Conservation (phyloP, 2,113 vertebrate species). For the Vidua chalybeata region DNA sequence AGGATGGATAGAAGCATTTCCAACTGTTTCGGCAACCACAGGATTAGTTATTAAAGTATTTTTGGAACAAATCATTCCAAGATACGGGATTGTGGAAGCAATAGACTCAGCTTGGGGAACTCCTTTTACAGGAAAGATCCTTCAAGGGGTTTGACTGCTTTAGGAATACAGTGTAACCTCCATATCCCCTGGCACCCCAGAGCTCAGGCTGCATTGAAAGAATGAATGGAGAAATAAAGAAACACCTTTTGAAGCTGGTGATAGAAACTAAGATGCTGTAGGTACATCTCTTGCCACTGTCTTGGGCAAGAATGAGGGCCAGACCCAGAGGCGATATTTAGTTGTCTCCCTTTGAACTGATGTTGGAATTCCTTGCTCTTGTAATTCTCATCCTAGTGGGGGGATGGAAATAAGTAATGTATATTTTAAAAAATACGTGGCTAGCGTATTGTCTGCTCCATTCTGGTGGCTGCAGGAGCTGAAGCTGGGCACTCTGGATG, state of each 20-base stretch:
- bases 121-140: background rate
- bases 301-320: background rate
- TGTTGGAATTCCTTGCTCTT: background rate
- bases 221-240: background rate
- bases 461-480: fast-evolving
- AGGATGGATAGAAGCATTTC: background rate
- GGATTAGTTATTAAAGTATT: background rate
- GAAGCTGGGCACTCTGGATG: background rate
- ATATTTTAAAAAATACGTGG: background rate
- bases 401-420: background rate
- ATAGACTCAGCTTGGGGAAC: background rate
- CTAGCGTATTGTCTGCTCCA: fast-evolving
- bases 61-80: background rate
- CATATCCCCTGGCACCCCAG: background rate
- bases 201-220: fast-evolving
- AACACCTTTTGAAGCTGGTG: background rate
- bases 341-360: background rate
- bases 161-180: background rate
- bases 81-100: background rate
- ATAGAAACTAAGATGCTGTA: too few species aligned
- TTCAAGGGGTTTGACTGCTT: background rate
- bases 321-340: background rate
- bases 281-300: background rate
- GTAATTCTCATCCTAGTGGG: background rate
- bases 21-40: background rate